Conservation (phyloP, 2,797 vertebrate genomes). For the Acropternis orthonyx region DNA sequence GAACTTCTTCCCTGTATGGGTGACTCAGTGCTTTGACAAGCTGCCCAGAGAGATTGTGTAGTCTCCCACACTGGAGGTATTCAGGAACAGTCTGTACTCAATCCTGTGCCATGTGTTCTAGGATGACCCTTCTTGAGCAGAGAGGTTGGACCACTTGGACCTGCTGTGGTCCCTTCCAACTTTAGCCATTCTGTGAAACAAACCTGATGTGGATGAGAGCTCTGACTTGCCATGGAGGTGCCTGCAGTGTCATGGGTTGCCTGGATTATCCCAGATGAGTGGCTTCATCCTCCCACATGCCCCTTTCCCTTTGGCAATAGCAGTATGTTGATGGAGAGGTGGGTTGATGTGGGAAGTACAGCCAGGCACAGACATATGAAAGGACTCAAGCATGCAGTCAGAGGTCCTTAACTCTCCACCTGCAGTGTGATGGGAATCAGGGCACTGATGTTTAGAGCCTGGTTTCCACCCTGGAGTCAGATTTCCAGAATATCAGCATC, state of each 20-base stretch:
- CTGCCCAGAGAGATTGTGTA: not conserved
- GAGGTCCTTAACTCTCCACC: not conserved
- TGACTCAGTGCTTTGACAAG: not conserved
- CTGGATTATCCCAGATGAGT: not conserved
- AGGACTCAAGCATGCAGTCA: not conserved
- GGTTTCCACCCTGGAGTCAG: not conserved
- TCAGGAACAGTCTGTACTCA: not conserved
- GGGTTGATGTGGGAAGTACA: not conserved
- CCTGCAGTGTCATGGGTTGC: not conserved
- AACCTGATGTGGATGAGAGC: rapidly evolving
- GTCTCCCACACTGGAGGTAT: not conserved
- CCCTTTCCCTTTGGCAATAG: not conserved
- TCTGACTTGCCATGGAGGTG: rapidly evolving
- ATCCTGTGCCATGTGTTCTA: not conserved
- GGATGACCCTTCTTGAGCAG: not conserved
- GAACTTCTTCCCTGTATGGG: not conserved
- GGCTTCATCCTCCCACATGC: rapidly evolving
- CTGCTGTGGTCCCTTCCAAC: not conserved
- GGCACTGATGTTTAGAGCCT: not conserved
- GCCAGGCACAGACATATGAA: not conserved
- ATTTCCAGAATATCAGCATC: not conserved
- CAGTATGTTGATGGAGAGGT: not conserved
- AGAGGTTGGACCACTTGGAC: not conserved
- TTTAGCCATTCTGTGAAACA: not conserved
- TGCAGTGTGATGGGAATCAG: not conserved